Evolutionary conservation across 2,888 invertebrate genomes (phyloP).

Genomic region (Orthonevra nobilis): DNA sequence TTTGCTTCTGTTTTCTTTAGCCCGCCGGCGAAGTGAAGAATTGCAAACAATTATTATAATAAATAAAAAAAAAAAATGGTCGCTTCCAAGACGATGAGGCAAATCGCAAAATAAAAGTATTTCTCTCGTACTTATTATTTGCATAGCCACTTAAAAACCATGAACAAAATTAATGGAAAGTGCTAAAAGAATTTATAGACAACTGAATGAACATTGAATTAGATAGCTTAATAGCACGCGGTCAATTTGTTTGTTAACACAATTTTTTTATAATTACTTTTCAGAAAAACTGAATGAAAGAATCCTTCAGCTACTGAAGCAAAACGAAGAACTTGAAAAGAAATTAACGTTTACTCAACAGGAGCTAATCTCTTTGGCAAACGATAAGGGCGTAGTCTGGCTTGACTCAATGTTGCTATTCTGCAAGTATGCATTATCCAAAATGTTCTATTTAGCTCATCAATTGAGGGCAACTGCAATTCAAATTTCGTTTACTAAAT

Average conservation of each 20-base stretch:
- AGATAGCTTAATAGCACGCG: too few relatives aligned
- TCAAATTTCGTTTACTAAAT: constrained; percentile 55
- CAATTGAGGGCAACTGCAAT: constrained; percentile 51
- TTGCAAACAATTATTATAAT: too few relatives aligned
- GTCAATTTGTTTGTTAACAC: too few relatives aligned
- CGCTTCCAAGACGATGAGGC: too few relatives aligned
- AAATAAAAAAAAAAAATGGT: too few relatives aligned
- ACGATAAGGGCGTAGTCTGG: constrained; percentile 77
- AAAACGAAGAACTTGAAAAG: constrained; percentile 76
- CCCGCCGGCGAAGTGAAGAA: too few relatives aligned
- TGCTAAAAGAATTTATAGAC: too few relatives aligned
- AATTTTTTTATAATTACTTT: constrained; percentile 22
- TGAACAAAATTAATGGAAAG: background rate
- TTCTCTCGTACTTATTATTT: too few relatives aligned
- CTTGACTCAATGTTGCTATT: constrained; percentile 79
- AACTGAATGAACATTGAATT: too few relatives aligned
- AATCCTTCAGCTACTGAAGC: constrained; percentile 74
- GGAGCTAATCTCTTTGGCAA: constrained; percentile 75
- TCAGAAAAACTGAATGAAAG: constrained; percentile 77
- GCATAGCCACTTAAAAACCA: too few relatives aligned
- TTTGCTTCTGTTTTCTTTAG: too few relatives aligned
- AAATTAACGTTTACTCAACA: constrained; percentile 76
- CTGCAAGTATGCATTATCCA: constrained; percentile 78
- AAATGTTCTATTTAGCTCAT: constrained; percentile 62
- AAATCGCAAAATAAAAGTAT: too few relatives aligned